These are phyloP conservation scores for Cinclus mexicanus DNA, from an alignment of 2,113 vertebrate genomes.

Conservation along the genomic window DNA sequence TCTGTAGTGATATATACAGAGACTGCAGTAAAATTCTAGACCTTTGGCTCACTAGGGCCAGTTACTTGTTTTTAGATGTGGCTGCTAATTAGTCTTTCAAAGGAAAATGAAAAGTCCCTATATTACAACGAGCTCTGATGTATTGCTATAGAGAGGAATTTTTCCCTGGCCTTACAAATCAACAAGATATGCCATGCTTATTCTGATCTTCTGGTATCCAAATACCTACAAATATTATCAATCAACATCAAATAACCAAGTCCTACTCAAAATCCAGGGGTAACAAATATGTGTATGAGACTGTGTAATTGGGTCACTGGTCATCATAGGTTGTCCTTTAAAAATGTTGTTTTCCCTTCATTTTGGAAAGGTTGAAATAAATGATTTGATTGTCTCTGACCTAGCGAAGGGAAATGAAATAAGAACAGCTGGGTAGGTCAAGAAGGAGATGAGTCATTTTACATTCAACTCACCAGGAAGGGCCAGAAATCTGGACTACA, in stretches of 20 bases:
- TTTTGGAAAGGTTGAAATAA: slow-evolving; percentile 39
- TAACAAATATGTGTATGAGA: not conserved
- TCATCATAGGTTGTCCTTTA: slow-evolving; percentile 14
- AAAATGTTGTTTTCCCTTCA: not conserved
- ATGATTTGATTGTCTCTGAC: slow-evolving; percentile 33
- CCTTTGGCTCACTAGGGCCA: slow-evolving; percentile 12
- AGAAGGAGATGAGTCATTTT: slow-evolving; percentile 52
- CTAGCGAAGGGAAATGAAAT: slow-evolving; percentile 39
- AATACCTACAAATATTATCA: not conserved
- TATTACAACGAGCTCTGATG: not conserved
- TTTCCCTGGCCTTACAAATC: not conserved
- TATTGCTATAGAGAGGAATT: not conserved
- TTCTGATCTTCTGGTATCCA: not conserved
- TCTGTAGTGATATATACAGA: slow-evolving; percentile 9
- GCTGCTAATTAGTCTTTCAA: slow-evolving; percentile 17
- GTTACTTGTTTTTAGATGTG: slow-evolving; percentile 14
- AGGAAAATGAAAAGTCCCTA: not conserved
- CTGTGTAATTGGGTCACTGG: not conserved
- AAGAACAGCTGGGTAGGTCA: slow-evolving; percentile 59
- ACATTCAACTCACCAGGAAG: slow-evolving; percentile 29
- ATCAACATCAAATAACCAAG: not conserved
- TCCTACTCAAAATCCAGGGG: not conserved
- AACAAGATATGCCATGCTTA: not conserved
- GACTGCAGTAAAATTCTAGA: not conserved
- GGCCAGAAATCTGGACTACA: slow-evolving; percentile 49